Base-by-base conservation (phyloP, 2,113 vertebrate genomes). In the Oncorhynchus mykiss region DNA sequence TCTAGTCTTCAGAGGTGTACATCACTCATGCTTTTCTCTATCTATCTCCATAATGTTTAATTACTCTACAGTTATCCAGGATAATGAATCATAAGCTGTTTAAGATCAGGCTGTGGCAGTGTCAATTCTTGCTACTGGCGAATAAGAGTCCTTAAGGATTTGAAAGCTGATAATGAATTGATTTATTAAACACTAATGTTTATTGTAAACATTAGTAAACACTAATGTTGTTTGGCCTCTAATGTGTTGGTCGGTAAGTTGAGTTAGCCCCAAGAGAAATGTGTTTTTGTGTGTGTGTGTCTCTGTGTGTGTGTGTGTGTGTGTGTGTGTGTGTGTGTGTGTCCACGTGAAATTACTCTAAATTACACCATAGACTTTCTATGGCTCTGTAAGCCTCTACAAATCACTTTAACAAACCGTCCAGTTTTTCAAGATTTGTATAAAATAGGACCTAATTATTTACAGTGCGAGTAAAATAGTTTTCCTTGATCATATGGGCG, bases 121-220 rank as follows among this genome's bases (percentile, higher is more conserved):
- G 73, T 39, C 13, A 1, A 27, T 67, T 27, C 8, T 29, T 75
- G 78, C 70, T 45, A 71, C 57, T 22, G 20, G 64, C 22, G 8
- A 20, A 76, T 70, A 57, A n/a, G 76, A 65, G 62, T 48, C 68
- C 76, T 73, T 54, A 70, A 70, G 78, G 39, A 39, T 75, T 75
- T 82, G 66, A 83, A 79, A 86, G 80, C 22, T 65, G 74, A 81
- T 81, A 65, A 78, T 16, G 5, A 3, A 84, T 84, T 67, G 81
- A 64, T 79, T 79, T 72, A 75, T 72, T 80, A 78, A 87, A 79
- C 81, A 79, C 60, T 25, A 39, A 18, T 45, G 71, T 71, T 27
- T 3, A 3, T 27, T 27, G 27, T 27, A 27, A 0, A 27, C 27
- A 27, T 27, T 3, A 27, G 27, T 25, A 25, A 25, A 25, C 25